Base-by-base conservation (phyloP, 1,140 invertebrate genomes). In the Chironomus striatipennis region DNA sequence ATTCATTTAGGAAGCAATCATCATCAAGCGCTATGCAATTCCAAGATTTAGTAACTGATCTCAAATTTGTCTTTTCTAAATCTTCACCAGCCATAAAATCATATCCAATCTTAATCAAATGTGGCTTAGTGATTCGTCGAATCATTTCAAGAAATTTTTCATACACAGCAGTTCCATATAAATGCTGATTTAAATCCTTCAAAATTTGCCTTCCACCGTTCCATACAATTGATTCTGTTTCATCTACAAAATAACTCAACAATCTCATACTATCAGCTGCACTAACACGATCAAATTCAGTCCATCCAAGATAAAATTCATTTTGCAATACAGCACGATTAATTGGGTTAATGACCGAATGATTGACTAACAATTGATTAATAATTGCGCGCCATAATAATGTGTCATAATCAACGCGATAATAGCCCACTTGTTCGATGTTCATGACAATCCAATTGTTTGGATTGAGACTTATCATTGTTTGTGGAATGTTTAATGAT, bases 301-400 rank as follows among this genome's bases (percentile, higher is more conserved):
- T 57, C 8, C 47, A 57, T n/a, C 12, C 47, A 5, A 57, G n/a
- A 57, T 5, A 10, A 15, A 57, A n/a, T 57, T 88, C 86, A 73
- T 87, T 85, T 18, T 88, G 80, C 74, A 91, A 84, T 43, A 87
- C 86, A 0, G 87, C 88, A 43, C 90, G 84, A 80, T 89, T 90
- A 0, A 86, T 77, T 8, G 81, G 81, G 75, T 88, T 85, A 76
- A 90, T 89, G 9, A 79, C 75, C 21, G 24, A 79, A 79, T 76
- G 77, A 78, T 80, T 82, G 12, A n/a, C 47, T n/a, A 12, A n/a
- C 1, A 89, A 79, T 17, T 83, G 83, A 2, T 79, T 47, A 12
- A 86, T 84, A 43, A 90, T 83, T 10, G 80, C 79, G 12, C 83
- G 80, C 83, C 87, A 86, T 42, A 85, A 83, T 2, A 78, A 77